Percentiles rank a stretch among this genome's conserved stretches.
Evolutionary conservation across 2,113 vertebrate species (phyloP).

Genomic region (Sisor rabdophorus): DNA sequence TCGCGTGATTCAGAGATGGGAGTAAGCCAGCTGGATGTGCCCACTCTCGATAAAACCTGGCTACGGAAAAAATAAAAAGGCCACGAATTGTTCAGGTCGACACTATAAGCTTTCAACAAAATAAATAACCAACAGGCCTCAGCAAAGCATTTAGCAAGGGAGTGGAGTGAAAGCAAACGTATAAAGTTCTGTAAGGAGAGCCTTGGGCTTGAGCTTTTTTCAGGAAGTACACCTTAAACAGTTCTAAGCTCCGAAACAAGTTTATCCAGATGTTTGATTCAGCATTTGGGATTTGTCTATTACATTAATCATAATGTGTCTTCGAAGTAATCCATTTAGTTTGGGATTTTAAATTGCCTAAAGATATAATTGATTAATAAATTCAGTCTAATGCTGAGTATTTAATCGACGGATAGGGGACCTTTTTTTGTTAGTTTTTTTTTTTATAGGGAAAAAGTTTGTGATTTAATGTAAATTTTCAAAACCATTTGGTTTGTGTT

Average conservation of each 20-base stretch:
- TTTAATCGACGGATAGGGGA: background rate
- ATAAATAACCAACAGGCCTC: conserved; percentile 16
- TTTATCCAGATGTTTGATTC: background rate
- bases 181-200: conserved; percentile 43
- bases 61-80: conserved; percentile 52
- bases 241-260: background rate
- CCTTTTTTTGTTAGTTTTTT: too few relatives aligned
- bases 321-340: background rate
- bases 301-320: background rate
- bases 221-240: background rate
- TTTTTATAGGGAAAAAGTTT: too few relatives aligned
- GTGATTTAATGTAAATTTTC: too few relatives aligned
- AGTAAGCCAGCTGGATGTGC: conserved; percentile 16
- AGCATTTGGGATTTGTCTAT: background rate
- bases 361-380: background rate
- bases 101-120: conserved; percentile 25
- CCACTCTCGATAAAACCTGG: conserved; percentile 53
- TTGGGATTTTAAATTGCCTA: background rate
- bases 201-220: conserved; percentile 2
- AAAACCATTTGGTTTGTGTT: too few relatives aligned
- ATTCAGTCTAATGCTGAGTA: background rate
- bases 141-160: conserved; percentile 41
- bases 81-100: conserved; percentile 54
- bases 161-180: conserved; percentile 49
- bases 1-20: conserved; percentile 7